Conservation (phyloP, 1,140 invertebrate genomes). For the Heliconius hermathena region DNA sequence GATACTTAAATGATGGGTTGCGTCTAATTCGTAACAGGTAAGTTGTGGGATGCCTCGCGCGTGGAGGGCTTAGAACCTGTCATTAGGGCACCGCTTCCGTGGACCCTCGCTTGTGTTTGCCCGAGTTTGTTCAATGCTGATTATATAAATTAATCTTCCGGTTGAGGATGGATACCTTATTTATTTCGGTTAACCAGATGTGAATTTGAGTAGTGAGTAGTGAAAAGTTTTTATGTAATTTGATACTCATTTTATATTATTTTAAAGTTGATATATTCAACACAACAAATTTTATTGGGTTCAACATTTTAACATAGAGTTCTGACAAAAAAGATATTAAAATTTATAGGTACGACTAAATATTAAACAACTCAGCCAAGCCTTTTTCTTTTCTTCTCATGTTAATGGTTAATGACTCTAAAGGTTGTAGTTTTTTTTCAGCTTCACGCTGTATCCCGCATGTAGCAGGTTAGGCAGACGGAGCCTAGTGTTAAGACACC, state of each 20-base stretch:
- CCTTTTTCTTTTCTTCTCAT: too few relatives aligned
- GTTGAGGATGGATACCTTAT: constrained; percentile 21
- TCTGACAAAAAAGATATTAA: too few relatives aligned
- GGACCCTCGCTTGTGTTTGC: constrained; percentile 42
- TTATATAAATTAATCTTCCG: constrained; percentile 50
- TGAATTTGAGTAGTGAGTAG: not conserved
- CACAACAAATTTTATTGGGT: too few relatives aligned
- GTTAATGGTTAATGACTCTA: too few relatives aligned
- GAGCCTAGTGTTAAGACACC: too few relatives aligned
- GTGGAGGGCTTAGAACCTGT: constrained; percentile 58
- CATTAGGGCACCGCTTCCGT: constrained; percentile 45
- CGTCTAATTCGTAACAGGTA: constrained; percentile 74
- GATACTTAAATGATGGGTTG: constrained; percentile 75
- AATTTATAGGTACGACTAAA: too few relatives aligned
- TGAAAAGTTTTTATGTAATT: not conserved
- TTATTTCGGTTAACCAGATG: constrained; percentile 2
- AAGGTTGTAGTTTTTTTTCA: too few relatives aligned
- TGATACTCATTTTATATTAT: not conserved
- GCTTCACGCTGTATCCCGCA: too few relatives aligned
- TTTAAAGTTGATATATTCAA: not conserved
- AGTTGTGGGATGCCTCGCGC: constrained; percentile 59
- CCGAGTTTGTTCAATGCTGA: constrained; percentile 48
- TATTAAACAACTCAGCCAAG: too few relatives aligned
- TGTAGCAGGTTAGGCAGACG: too few relatives aligned
- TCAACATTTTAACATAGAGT: too few relatives aligned